Percentiles rank a stretch among this genome's conserved stretches.
Conservation (phyloP, 2,113 vertebrate genomes). For the Balaeniceps rex region DNA sequence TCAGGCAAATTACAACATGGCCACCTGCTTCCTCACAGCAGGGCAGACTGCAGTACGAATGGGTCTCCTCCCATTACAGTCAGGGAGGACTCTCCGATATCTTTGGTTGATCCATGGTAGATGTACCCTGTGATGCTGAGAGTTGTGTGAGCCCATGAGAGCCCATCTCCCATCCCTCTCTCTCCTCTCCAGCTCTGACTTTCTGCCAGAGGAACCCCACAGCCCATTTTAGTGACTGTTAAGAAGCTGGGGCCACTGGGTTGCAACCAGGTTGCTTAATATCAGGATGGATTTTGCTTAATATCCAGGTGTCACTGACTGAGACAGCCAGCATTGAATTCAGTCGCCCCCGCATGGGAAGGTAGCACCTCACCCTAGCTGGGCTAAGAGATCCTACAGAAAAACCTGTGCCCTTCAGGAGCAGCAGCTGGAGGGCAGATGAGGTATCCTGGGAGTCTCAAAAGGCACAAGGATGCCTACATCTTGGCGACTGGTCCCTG, state of each 20-base stretch:
- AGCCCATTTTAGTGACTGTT: not conserved
- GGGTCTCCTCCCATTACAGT: not conserved
- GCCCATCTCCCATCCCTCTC: not conserved
- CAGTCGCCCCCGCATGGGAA: not conserved
- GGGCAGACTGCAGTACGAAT: not conserved
- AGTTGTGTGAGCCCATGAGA: not conserved
- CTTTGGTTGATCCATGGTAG: not conserved
- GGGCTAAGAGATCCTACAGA: not conserved
- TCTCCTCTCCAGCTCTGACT: not conserved
- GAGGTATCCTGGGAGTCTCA: not conserved
- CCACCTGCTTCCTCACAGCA: not conserved
- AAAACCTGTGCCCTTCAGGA: not conserved
- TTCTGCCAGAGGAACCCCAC: not conserved
- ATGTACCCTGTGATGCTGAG: not conserved
- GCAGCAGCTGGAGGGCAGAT: not conserved
- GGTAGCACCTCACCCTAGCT: not conserved
- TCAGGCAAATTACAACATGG: not conserved
- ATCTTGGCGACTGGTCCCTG: not conserved
- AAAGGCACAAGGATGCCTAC: too few species aligned
- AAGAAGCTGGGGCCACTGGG: not conserved
- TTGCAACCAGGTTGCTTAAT: not conserved
- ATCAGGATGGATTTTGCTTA: not conserved
- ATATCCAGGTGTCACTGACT: rapidly evolving
- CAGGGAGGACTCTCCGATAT: not conserved
- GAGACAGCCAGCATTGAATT: not conserved